Evolutionary conservation across 2,113 vertebrate genomes (phyloP).

Genomic region (Onychostruthus taczanowskii): DNA sequence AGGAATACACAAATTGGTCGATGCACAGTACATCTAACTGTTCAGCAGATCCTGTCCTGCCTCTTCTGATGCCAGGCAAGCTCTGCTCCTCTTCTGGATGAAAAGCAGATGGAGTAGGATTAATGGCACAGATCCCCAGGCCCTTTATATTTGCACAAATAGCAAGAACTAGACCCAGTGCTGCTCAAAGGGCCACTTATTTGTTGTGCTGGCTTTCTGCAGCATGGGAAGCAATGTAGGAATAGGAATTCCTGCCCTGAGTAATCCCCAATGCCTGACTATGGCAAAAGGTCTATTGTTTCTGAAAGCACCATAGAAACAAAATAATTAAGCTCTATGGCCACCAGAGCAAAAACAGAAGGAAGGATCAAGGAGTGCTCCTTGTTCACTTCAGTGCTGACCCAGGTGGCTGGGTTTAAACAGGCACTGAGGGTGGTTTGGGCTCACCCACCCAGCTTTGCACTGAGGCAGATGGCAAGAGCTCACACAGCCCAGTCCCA

Average conservation of each 20-base stretch:
- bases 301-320: not conserved
- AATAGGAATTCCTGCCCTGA: not conserved
- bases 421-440: not conserved
- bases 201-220: not conserved
- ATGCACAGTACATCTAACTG: not conserved
- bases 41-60: not conserved
- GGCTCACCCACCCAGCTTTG: not conserved
- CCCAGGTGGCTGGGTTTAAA: not conserved
- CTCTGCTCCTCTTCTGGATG: not conserved
- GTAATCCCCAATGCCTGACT: not conserved
- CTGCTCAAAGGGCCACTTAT: accelerated
- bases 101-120: not conserved
- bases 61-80: not conserved
- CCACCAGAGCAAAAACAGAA: not conserved
- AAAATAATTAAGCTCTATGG: not conserved
- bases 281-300: not conserved
- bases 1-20: not conserved
- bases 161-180: not conserved
- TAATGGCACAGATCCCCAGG: not conserved
- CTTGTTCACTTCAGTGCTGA: not conserved
- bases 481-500: conserved; percentile 3
- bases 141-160: not conserved
- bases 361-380: not conserved
- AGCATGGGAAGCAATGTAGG: not conserved
- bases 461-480: conserved; percentile 27